Base-by-base conservation (phyloP, 1,140 invertebrate genomes). In the Cydia strobilella region DNA sequence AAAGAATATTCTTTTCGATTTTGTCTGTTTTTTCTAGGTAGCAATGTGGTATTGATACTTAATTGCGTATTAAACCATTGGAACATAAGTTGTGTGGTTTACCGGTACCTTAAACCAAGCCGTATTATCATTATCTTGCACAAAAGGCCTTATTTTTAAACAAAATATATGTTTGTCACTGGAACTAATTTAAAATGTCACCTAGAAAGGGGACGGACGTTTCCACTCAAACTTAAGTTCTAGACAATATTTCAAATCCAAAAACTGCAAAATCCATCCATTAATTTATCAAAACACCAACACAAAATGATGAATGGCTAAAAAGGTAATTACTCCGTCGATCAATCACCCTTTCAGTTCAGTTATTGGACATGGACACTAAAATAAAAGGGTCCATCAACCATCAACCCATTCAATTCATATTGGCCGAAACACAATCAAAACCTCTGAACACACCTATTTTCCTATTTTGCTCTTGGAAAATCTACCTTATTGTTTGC, bases 321-420 rank as follows among this genome's bases (percentile, higher is more conserved):
- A 69, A 69, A 69, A 69, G 65, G 65, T 69, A 69, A 69, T 69
- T 69, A 69, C 65, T 9, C 3, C 10, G 15, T 42, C 65, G 23
- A 69, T 69, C 65, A 69, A 35, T 69, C 54, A 59, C 65, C 35
- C 65, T 39, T 69, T 27, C 65, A 69, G 65, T 69, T 69, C 31
- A 69, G 27, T 69, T 69, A 69, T 69, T 69, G 65, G 65, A 69
- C 31, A 69, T 69, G 31, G 65, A 42, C 35, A 69, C 31, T 69
- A 69, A 69, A 69, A 69, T 39, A 69, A 69, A 69, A 69, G 65
- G 65, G 65, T 35, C 31, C 27, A 69, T n/a, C n/a, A n/a, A n/a
- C n/a, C n/a, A 69, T 69, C 65, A 69, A 35, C 65, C 31, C 65
- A 69, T 35, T 69, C 65, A 31, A 69, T 35, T n/a, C 65, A 39